Conservation (phyloP, 2,888 invertebrate species). For the Apomyelois bistriatella region DNA sequence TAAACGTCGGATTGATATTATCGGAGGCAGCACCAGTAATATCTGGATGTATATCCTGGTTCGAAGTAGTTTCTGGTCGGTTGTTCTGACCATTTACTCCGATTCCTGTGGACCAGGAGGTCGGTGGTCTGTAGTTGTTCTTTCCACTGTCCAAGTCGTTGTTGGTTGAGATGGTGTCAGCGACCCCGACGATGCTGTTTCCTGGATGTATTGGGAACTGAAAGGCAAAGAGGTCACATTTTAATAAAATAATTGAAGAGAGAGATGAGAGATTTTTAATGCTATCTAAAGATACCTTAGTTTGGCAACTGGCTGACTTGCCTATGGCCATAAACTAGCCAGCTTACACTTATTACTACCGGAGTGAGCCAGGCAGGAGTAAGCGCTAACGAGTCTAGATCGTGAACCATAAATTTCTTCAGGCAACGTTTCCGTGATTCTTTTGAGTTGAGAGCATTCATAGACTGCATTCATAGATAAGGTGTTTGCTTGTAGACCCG, state of each 20-base stretch:
- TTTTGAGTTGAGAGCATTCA: too few species aligned
- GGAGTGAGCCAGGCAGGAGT: too few species aligned
- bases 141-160: constrained; percentile 65
- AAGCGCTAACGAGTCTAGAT: too few species aligned
- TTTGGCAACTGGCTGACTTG: too few species aligned
- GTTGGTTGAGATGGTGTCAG: constrained; percentile 63
- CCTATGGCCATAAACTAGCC: too few species aligned
- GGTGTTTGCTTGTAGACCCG: too few species aligned
- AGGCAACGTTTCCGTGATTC: too few species aligned
- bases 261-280: too few species aligned
- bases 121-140: constrained; percentile 72
- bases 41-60: constrained; percentile 26
- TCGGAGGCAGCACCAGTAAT: constrained; percentile 46
- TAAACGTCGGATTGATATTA: constrained; percentile 42
- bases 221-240: constrained; percentile 23
- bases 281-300: too few species aligned
- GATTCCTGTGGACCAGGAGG: constrained; percentile 77
- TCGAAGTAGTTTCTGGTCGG: neutral
- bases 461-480: too few species aligned
- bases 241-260: neutral
- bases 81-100: constrained; percentile 19
- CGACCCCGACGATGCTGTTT: constrained; percentile 63
- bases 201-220: constrained; percentile 64
- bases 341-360: too few species aligned
- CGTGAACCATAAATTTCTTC: too few species aligned